Conservation (phyloP, 2,888 invertebrate species). For the Drosophila bunnanda region DNA sequence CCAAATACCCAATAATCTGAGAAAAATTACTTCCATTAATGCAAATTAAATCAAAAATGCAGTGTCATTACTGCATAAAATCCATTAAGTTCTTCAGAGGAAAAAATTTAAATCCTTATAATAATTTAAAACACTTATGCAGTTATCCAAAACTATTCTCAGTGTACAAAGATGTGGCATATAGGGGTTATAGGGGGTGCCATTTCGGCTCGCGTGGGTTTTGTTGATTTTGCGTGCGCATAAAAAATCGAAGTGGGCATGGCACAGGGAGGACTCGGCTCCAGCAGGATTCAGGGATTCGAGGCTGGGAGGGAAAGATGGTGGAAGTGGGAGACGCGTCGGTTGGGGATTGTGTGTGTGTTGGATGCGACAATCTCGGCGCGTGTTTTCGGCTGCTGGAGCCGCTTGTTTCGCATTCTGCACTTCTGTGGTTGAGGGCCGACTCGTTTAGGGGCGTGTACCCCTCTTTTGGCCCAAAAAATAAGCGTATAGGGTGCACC, state of each 20-base stretch:
- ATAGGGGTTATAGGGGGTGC: constrained; percentile 41
- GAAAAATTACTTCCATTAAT: not conserved
- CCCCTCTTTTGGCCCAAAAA: constrained; percentile 35
- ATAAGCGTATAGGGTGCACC: not conserved
- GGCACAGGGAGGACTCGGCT: not conserved
- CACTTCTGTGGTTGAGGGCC: constrained; percentile 74
- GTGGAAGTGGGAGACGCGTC: not conserved
- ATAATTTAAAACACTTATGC: not conserved
- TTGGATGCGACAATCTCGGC: constrained; percentile 42
- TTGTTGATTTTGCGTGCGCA: constrained; percentile 67
- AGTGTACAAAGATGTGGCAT: constrained; percentile 15
- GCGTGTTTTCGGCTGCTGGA: constrained; percentile 47
- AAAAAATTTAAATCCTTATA: not conserved
- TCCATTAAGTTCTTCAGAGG: not conserved
- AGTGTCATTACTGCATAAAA: not conserved
- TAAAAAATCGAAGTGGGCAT: constrained; percentile 46
- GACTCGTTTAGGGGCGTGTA: constrained; percentile 70
- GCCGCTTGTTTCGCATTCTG: constrained; percentile 70
- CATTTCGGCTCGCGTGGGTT: constrained; percentile 65
- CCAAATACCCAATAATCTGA: not conserved
- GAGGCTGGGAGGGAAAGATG: not conserved
- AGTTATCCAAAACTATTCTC: not conserved
- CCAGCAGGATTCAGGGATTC: constrained; percentile 15
- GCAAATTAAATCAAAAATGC: not conserved
- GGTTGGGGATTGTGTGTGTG: constrained; percentile 24